A percentile compares a stretch with the other conserved stretches of the same genome.
These are phyloP conservation scores for Delphinapterus leucas DNA, from an alignment of 2,113 vertebrate species.

Conservation along the genomic window DNA sequence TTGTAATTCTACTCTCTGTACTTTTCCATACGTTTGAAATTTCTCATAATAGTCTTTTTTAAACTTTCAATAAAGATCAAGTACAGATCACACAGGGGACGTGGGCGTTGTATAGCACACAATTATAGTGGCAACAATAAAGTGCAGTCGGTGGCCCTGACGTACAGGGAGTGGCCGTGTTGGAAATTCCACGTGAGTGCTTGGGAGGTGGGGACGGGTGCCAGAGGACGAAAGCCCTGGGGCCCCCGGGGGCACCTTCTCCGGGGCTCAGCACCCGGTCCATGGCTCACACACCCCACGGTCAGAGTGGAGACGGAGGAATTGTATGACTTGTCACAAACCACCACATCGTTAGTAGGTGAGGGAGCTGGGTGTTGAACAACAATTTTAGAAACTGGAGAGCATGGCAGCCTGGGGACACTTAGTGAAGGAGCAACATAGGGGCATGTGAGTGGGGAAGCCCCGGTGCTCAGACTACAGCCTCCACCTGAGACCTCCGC, in stretches of 20 bases:
- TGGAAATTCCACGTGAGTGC: neutral
- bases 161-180: fast-evolving
- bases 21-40: too few species aligned
- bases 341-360: too few species aligned
- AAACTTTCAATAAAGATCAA: neutral
- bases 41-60: too few species aligned
- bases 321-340: too few species aligned
- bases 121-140: neutral
- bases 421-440: fast-evolving
- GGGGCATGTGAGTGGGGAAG: neutral
- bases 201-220: neutral
- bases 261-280: neutral
- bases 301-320: neutral
- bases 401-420: neutral
- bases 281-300: fast-evolving
- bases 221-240: neutral
- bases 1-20: too few species aligned
- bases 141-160: too few species aligned
- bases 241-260: neutral
- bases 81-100: neutral
- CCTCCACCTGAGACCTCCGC: neutral
- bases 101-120: neutral
- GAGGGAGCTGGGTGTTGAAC: neutral
- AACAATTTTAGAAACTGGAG: neutral
- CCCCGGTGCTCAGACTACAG: too few species aligned